These are phyloP conservation scores for Gavia stellata DNA, from an alignment of 2,113 vertebrate genomes.

Conservation along the genomic window DNA sequence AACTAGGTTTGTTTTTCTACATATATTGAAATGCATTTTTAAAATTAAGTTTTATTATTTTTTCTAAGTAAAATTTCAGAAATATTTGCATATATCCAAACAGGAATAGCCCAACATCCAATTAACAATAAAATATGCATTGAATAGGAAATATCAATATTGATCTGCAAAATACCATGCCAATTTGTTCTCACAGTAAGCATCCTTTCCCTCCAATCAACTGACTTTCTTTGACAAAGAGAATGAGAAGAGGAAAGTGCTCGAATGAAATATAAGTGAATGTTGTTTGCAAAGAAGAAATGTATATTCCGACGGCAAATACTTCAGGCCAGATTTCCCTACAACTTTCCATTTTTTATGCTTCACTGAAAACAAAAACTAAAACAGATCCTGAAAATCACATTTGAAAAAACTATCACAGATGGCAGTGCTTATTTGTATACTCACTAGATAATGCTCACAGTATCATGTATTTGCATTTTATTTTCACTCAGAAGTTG, in stretches of 20 bases:
- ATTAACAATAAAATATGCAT: constrained; percentile 18
- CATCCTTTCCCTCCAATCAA: background rate
- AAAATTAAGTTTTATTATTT: constrained; percentile 37
- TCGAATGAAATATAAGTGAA: background rate
- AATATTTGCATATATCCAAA: constrained; percentile 27
- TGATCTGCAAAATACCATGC: constrained; percentile 2
- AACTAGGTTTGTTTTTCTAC: constrained; percentile 52
- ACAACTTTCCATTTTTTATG: constrained; percentile 9
- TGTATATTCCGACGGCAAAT: background rate
- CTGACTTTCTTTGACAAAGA: background rate
- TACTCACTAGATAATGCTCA: constrained; percentile 32
- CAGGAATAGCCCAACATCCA: background rate
- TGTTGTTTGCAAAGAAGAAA: background rate
- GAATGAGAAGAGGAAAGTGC: background rate
- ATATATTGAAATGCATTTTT: constrained; percentile 17
- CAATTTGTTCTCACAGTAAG: background rate
- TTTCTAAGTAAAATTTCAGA: constrained; percentile 14
- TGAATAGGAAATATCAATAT: constrained; percentile 13
- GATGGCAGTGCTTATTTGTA: constrained; percentile 58
- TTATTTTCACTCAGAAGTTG: constrained; percentile 51
- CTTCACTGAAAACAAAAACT: constrained; percentile 36
- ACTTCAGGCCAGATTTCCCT: constrained; percentile 25
- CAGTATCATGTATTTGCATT: constrained; percentile 47
- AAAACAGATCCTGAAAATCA: constrained; percentile 35
- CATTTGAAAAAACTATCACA: constrained; percentile 41